These are phyloP conservation scores for Chaetodon trifasciatus DNA, from an alignment of 2,797 vertebrate genomes.

Conservation along the genomic window DNA sequence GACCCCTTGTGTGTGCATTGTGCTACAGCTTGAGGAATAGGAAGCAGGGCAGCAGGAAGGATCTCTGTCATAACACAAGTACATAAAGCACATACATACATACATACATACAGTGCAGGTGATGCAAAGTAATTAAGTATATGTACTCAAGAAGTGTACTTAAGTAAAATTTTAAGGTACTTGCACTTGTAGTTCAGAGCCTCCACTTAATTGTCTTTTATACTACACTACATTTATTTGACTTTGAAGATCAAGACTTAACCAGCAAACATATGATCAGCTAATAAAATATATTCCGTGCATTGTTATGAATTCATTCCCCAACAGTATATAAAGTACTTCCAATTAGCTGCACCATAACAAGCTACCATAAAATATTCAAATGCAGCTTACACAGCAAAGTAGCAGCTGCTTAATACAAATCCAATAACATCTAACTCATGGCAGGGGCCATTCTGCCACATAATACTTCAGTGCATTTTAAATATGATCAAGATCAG, in stretches of 20 bases:
- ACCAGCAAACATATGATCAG: not conserved
- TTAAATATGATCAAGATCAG: too few species aligned
- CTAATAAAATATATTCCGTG: not conserved
- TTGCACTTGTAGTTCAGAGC: not conserved
- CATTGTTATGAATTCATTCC: not conserved
- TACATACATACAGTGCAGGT: not conserved
- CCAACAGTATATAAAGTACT: not conserved
- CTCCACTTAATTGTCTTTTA: not conserved
- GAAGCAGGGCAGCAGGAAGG: not conserved
- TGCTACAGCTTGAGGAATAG: slow-evolving; percentile 23
- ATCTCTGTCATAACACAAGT: not conserved
- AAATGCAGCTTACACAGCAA: not conserved
- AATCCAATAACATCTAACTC: too few species aligned
- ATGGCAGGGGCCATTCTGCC: too few species aligned
- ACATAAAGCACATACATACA: not conserved
- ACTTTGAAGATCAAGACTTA: not conserved
- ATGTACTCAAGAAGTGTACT: too few species aligned
- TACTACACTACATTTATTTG: not conserved
- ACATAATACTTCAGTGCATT: too few species aligned
- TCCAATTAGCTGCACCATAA: not conserved
- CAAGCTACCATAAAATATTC: not conserved
- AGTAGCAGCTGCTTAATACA: not conserved
- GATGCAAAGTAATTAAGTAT: not conserved
- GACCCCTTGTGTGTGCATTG: slow-evolving; percentile 54
- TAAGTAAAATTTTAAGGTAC: not conserved